Evolutionary conservation across 2,888 invertebrate genomes (phyloP), one percentile per base, ranked within the genome.

Genomic region (Sicus ferrugineus): DNA sequence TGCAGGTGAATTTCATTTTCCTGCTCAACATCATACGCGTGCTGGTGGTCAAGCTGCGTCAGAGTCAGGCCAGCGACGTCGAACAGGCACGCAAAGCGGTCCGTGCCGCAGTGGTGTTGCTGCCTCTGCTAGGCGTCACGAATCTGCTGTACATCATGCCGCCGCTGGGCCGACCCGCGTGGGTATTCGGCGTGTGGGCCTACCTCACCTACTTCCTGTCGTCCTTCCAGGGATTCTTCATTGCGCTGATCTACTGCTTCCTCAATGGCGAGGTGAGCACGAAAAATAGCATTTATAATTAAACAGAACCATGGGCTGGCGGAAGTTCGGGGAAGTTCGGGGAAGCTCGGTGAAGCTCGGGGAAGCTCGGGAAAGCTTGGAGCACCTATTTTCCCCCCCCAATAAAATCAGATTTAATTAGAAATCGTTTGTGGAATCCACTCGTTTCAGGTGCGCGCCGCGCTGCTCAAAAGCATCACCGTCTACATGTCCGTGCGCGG

Each of bases 141-240:
- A 94, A 95, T 83, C 83, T 91, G 1, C 84, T 94, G 70, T 90
- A 91, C 78, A 90, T 94, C 88, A 86, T 90, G 31, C 89, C 91
- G 69, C 90, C 90, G 1, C 90, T 92, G 0, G 89, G 90, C 66
- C 87, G 89, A 68, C 88, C 89, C 3, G 89, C 89, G 0, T 90
- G 90, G 87, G 88, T 89, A 74, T 95, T 95, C 74, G 92, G 90
- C 0, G 74, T 92, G 0, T 95, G 95, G 94, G 91, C 92, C 2
- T 94, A 92, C 83, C 86, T 87, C 16, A 91, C 93, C 0, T 91
- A 94, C 80, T 92, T 93, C 79, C 86, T 95, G 61, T 89, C 90
- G n/a, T 93, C 94, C 0, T 94, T 94, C 81, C 94, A 95, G 85
- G 95, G 95, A 38, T 89, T 93, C 75, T 92, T 94, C 81, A 90